Evolutionary conservation across 2,888 invertebrate genomes (phyloP), one percentile per base, ranked within the genome.

Genomic region (Frankliniella intonsa): DNA sequence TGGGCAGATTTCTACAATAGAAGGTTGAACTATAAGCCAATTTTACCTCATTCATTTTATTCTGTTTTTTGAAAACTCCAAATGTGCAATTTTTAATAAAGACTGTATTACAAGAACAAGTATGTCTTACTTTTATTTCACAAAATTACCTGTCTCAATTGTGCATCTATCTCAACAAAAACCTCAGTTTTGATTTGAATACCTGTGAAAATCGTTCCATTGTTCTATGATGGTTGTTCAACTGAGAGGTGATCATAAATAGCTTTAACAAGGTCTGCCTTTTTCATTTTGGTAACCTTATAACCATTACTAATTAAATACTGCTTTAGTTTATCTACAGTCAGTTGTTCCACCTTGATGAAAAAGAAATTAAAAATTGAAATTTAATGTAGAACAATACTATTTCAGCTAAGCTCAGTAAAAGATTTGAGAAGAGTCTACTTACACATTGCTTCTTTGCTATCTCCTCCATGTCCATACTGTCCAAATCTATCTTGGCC

Each of bases 11-110:
- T 38, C 38, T 38, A 38, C 38, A 38, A 38, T 38, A 76, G 69
- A 25, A 22, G 69, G 25, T 76, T 76, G 69, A 76, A 76, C 25
- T 76, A 76, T 25, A 12, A 9, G 25, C 69, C 38, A 38, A 38
- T 76, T 22, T 10, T 62, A 62, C 62, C n/a, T 19, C 9, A 55
- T 19, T 55, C 19, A 19, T 55, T 55, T 25, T n/a, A 25, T 76
- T 76, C 25, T 69, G 22, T 69, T 69, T 69, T 25, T 76, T 76
- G 69, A 76, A 22, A 76, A 25, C 69, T 25, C 22, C 22, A 25
- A 22, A 76, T 76, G 69, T 76, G 69, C 69, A 76, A 76, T 76
- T 76, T 76, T 76, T 25, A 76, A 76, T 76, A 76, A 76, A 76
- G 69, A 76, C 69, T 76, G 69, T 76, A 76, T 76, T n/a, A 62